Evolutionary conservation across 2,113 vertebrate species (phyloP), one percentile per base, ranked within the genome.

Genomic region (Syngnathus scovelli): DNA sequence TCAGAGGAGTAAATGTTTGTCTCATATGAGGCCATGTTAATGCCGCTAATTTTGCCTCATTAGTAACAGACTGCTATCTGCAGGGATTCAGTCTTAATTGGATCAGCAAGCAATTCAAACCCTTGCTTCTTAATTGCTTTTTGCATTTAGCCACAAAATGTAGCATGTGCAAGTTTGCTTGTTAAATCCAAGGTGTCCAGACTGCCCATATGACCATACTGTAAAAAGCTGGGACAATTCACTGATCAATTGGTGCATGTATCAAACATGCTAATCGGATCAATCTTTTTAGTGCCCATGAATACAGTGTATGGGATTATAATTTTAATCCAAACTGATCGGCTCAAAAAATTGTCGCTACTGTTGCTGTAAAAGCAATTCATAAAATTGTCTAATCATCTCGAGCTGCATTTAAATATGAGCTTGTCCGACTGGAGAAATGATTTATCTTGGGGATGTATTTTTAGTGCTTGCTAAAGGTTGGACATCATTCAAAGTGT

Each of bases 71-170:
- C 78, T 67, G 68, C 70, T 89, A 81, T 91, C 87, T 87, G 85
- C 80, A 80, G 86, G 86, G 76, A 80, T 79, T 84, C 64, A 11
- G n/a, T 78, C 87, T 88, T 89, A 89, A 91, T 89, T 89, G 85
- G 86, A 84, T 88, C 83, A 79, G 70, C 71, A 67, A 83, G 83
- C 84, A 86, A 85, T 88, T 88, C 83, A 80, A 85, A 88, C 78
- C 81, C 81, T 85, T 84, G 72, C 43, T 73, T 86, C 71, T 77
- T 90, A 86, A 89, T 89, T 87, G 82, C 83, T 79, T 83, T 82
- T 66, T 68, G 58, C 73, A 71, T 72, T 83, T 75, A 82, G 73
- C 78, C 71, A 72, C 61, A 80, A 76, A 73, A 68, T 79, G 71
- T 82, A 66, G 70, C 72, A 66, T 77, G 62, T 59, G 67, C 59